A percentile compares a stretch with the other conserved stretches of the same genome.
phyloP scores from a whole-genome alignment of 2,888 invertebrate species.

The Anaspis maculata region DNA sequence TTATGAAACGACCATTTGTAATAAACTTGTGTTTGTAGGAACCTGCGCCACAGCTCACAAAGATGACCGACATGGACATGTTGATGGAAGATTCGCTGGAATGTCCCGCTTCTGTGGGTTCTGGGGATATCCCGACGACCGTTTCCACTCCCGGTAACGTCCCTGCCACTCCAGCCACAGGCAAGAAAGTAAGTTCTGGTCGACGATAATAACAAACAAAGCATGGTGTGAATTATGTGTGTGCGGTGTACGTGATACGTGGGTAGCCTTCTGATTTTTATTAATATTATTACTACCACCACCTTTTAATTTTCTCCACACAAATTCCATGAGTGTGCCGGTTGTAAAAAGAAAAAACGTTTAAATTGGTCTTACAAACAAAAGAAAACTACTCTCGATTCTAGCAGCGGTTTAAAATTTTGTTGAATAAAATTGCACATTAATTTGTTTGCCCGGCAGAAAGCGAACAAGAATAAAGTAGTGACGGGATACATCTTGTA shows the following conservation, averaged over 20 bases:
- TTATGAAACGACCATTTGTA: no score
- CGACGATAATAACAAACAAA: no score
- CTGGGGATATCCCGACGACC: conserved; percentile 56
- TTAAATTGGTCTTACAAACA: conserved; percentile 1
- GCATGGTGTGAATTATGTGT: no score
- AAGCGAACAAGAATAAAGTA: conserved; percentile 63
- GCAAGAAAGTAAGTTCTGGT: conserved; percentile 37
- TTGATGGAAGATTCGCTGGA: conserved; percentile 74
- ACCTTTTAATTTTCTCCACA: not conserved
- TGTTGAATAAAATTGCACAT: no score
- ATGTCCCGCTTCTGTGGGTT: conserved; percentile 74
- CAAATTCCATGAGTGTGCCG: not conserved
- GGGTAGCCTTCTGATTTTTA: not conserved
- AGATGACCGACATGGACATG: conserved; percentile 55
- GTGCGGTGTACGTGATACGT: conserved; percentile 1
- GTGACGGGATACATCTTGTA: conserved; percentile 97
- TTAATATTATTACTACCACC: no score
- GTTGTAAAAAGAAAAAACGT: not conserved
- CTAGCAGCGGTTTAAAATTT: no score
- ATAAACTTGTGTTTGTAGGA: no score
- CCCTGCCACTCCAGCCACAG: conserved; percentile 43
- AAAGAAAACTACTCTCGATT: no score
- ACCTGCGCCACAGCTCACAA: conserved; percentile 51
- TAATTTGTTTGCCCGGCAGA: conserved; percentile 24
- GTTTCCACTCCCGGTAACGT: conserved; percentile 31